These are phyloP conservation scores for Chlorospingus semifuscus DNA, from an alignment of 2,797 vertebrate genomes.

Conservation along the genomic window DNA sequence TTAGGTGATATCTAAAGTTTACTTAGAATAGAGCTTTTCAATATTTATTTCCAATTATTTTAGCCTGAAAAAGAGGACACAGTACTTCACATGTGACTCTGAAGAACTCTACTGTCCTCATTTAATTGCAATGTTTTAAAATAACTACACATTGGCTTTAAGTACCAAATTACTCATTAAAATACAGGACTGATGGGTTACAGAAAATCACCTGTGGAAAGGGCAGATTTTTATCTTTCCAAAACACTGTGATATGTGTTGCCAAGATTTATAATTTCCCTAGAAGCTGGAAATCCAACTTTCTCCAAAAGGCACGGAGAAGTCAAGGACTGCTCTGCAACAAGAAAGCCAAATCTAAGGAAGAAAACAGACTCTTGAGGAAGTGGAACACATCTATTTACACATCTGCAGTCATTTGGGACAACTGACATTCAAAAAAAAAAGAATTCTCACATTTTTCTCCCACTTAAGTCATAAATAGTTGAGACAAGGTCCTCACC, in stretches of 20 bases:
- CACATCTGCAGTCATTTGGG: conserved; percentile 34
- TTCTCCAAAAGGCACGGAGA: conserved; percentile 29
- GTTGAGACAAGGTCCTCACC: conserved; percentile 59
- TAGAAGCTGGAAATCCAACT: conserved; percentile 41
- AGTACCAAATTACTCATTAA: background rate
- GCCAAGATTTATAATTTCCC: conserved; percentile 43
- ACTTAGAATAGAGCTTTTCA: background rate
- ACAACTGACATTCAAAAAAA: conserved; percentile 25
- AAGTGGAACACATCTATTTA: conserved; percentile 50
- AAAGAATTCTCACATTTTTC: conserved; percentile 44
- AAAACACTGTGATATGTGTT: conserved; percentile 17
- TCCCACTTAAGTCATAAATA: conserved; percentile 51
- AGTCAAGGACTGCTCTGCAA: background rate
- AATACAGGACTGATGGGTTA: conserved; percentile 2
- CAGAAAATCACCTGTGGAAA: conserved; percentile 37
- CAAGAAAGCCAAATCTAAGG: background rate
- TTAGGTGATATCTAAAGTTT: background rate
- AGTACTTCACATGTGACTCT: background rate
- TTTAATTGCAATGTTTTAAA: conserved; percentile 12
- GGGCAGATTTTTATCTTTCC: conserved; percentile 55
- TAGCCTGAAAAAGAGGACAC: background rate
- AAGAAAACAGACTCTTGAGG: conserved; percentile 16
- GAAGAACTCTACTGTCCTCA: background rate
- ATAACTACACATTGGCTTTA: background rate
- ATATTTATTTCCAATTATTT: conserved; percentile 10